These are phyloP conservation scores for Drosophila suboccidentalis DNA, from an alignment of 2,888 invertebrate genomes.

Conservation along the genomic window DNA sequence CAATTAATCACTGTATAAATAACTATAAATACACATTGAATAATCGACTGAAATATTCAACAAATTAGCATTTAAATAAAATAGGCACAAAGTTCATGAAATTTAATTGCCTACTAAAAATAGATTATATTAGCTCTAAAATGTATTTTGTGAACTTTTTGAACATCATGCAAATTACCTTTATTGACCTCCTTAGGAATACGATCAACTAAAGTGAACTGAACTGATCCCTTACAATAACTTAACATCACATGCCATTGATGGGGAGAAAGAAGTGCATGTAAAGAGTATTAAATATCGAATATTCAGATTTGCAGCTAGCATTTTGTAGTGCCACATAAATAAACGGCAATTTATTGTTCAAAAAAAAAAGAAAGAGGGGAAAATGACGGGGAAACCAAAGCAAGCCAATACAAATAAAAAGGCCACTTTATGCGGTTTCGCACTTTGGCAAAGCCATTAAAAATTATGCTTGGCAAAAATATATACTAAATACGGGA, in stretches of 20 bases:
- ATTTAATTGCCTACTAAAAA: slow-evolving; percentile 13
- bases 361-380: slow-evolving; percentile 17
- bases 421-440: slow-evolving; percentile 68
- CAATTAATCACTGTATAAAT: not conserved
- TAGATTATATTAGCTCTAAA: slow-evolving; percentile 6
- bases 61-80: not conserved
- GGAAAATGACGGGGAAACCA: slow-evolving; percentile 21
- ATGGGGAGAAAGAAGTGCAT: slow-evolving; percentile 8
- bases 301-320: slow-evolving; percentile 40
- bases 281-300: slow-evolving; percentile 23
- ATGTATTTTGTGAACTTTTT: not conserved
- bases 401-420: slow-evolving; percentile 28
- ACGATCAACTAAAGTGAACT: slow-evolving; percentile 15
- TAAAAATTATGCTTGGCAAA: slow-evolving; percentile 71
- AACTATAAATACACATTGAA: slow-evolving; percentile 6
- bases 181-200: slow-evolving; percentile 11
- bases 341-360: slow-evolving; percentile 69
- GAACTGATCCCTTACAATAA: slow-evolving; percentile 23
- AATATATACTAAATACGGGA: slow-evolving; percentile 30
- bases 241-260: slow-evolving; percentile 13
- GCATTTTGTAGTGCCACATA: slow-evolving; percentile 66
- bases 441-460: slow-evolving; percentile 70
- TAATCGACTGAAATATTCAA: not conserved
- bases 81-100: not conserved
- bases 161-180: not conserved